These are phyloP conservation scores for Hyalella azteca DNA, from an alignment of 2,888 invertebrate genomes.

Conservation along the genomic window DNA sequence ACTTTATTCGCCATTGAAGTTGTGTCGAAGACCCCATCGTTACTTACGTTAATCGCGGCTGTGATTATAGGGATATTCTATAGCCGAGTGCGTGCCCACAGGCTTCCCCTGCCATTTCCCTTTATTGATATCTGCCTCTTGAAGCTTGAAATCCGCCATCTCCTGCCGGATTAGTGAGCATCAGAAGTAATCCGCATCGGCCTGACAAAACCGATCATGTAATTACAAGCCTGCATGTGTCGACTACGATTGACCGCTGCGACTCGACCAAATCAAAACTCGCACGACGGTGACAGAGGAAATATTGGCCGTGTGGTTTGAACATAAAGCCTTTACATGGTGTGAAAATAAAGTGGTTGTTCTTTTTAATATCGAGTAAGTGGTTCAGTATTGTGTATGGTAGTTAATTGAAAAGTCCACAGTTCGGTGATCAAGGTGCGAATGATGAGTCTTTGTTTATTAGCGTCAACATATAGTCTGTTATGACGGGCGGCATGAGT, in stretches of 20 bases:
- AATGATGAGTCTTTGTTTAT: too few relatives aligned
- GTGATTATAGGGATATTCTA: not conserved
- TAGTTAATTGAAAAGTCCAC: too few relatives aligned
- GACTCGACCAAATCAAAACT: not conserved
- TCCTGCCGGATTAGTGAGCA: conserved; percentile 18
- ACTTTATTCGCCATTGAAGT: conserved; percentile 6
- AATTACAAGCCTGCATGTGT: conserved; percentile 12
- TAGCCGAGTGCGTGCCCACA: not conserved
- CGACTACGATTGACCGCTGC: conserved; percentile 3
- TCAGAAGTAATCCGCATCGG: conserved; percentile 21
- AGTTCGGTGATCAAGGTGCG: too few relatives aligned
- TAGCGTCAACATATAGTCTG: too few relatives aligned
- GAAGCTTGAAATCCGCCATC: not conserved
- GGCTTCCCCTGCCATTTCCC: not conserved
- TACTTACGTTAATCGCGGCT: not conserved
- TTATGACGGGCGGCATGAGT: too few relatives aligned
- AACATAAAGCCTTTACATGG: not conserved
- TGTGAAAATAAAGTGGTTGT: not conserved
- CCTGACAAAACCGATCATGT: conserved; percentile 22
- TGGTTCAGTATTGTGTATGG: too few relatives aligned
- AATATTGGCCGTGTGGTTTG: not conserved
- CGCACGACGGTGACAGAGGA: not conserved
- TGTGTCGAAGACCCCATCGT: not conserved
- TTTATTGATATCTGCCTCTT: conserved; percentile 17
- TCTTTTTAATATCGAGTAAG: too few relatives aligned